phyloP scores from a whole-genome alignment of 2,113 vertebrate genomes.

The Cariama cristata region DNA sequence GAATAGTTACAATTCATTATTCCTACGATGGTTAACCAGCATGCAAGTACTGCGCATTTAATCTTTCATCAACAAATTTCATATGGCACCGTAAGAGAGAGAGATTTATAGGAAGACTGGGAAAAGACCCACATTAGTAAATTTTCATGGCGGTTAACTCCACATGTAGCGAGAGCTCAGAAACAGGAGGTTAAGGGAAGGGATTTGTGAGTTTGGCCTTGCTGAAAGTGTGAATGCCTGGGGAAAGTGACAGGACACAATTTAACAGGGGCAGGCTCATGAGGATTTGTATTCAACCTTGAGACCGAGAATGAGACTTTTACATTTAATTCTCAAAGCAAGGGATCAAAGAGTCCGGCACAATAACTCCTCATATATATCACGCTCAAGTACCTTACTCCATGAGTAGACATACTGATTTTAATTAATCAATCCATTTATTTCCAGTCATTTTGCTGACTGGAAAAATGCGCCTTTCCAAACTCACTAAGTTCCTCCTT shows the following conservation, averaged over 20 bases:
- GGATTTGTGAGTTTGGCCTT: neutral
- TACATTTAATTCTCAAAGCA: constrained; percentile 3
- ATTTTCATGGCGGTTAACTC: neutral
- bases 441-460: neutral
- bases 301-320: neutral
- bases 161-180: neutral
- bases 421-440: constrained; percentile 3
- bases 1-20: neutral
- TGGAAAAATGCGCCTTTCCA: neutral
- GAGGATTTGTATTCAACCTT: constrained; percentile 22
- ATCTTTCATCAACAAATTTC: neutral
- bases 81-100: neutral
- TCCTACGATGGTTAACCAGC: neutral
- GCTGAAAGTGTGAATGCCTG: neutral
- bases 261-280: neutral
- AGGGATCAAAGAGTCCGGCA: neutral
- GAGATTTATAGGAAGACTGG: neutral
- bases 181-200: neutral
- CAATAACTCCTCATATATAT: neutral
- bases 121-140: neutral
- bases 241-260: neutral
- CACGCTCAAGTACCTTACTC: neutral
- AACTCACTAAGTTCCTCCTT: neutral
- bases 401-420: neutral
- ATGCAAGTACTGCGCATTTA: neutral